These are phyloP conservation scores for Agrilus planipennis DNA, from an alignment of 1,140 invertebrate species.

Conservation along the genomic window DNA sequence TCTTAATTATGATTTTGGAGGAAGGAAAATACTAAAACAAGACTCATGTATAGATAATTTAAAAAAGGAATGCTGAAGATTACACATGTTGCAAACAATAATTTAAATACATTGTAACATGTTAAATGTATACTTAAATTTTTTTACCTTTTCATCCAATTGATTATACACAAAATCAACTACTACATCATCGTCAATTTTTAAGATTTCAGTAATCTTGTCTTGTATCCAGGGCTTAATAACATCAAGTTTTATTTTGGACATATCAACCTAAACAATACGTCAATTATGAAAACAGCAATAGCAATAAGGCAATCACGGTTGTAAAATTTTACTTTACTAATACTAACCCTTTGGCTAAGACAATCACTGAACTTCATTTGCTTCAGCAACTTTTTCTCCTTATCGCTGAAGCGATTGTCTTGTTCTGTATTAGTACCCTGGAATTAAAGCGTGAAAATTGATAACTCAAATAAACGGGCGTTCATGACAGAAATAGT, in stretches of 20 bases:
- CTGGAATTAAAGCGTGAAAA: conserved; percentile 41
- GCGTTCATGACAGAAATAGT: background rate
- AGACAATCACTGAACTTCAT: conserved; percentile 95
- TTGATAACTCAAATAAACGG: background rate
- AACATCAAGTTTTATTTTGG: conserved; percentile 94
- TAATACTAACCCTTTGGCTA: conserved; percentile 62
- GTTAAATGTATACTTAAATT: too few relatives aligned
- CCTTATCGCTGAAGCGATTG: conserved; percentile 97
- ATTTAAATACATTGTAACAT: too few relatives aligned
- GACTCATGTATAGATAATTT: too few relatives aligned
- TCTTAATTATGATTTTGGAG: too few relatives aligned
- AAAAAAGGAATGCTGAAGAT: too few relatives aligned
- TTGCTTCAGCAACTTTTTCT: conserved; percentile 96
- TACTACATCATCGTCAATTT: conserved; percentile 96
- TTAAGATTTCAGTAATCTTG: conserved; percentile 88
- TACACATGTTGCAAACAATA: too few relatives aligned
- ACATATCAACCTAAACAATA: conserved; percentile 82
- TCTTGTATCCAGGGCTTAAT: conserved; percentile 98
- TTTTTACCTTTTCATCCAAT: conserved; percentile 78
- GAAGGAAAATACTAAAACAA: too few relatives aligned
- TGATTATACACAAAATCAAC: conserved; percentile 99
- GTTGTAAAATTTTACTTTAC: background rate
- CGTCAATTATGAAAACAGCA: background rate
- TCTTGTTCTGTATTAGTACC: conserved; percentile 98
- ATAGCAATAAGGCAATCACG: too few relatives aligned